These are phyloP conservation scores for Dolichomitus sp. DNA, from an alignment of 2,888 invertebrate genomes.

Conservation along the genomic window DNA sequence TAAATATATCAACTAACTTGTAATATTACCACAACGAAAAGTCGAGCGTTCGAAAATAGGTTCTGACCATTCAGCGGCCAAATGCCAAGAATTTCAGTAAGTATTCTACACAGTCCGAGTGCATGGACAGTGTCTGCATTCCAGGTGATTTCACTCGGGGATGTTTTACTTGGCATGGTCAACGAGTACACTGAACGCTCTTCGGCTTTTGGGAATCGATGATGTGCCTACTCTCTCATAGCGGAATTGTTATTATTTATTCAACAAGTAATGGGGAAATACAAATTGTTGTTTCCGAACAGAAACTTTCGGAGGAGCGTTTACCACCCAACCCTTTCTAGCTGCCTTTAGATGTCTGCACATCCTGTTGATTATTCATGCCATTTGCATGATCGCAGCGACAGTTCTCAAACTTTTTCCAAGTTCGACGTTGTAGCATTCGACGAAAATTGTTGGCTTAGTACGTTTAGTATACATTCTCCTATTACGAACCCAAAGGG, in stretches of 20 bases:
- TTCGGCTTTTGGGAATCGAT: neutral
- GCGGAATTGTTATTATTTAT: neutral
- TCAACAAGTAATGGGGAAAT: neutral
- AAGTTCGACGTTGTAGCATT: neutral
- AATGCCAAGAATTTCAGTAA: constrained; percentile 31
- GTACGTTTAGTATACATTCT: neutral
- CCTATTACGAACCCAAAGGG: neutral
- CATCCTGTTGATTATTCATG: constrained; percentile 6
- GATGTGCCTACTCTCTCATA: neutral
- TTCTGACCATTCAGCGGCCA: constrained; percentile 35
- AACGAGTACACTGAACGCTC: constrained; percentile 6
- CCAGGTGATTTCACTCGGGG: constrained; percentile 30
- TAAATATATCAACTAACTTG: constrained; percentile 2
- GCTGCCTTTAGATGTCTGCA: neutral
- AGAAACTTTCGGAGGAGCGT: neutral
- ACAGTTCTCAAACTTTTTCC: neutral
- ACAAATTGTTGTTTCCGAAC: neutral
- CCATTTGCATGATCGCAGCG: neutral
- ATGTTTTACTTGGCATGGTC: constrained; percentile 47
- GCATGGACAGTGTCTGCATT: constrained; percentile 38
- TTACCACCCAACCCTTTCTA: neutral
- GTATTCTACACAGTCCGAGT: constrained; percentile 27
- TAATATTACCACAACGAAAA: constrained; percentile 9
- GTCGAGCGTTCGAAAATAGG: constrained; percentile 37
- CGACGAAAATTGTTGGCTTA: neutral